Evolutionary conservation across 2,888 invertebrate species (phyloP).

Genomic region (Nemoura dubitans): DNA sequence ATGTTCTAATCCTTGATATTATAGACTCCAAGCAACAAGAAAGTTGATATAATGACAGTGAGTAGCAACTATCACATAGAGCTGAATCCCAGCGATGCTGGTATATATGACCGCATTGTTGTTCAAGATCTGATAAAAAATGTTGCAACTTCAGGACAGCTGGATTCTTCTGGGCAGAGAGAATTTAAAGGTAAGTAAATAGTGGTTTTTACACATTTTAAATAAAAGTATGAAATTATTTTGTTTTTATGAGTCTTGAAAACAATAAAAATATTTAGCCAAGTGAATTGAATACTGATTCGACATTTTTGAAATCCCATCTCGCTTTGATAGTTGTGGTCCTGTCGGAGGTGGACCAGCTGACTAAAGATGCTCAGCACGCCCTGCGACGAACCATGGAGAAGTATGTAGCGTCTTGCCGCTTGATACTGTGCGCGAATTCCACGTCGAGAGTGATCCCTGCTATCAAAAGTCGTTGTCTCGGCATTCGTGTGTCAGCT

Average conservation of each 20-base stretch:
- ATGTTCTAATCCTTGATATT: background rate
- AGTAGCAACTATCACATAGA: conserved; percentile 92
- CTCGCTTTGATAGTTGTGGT: conserved; percentile 82
- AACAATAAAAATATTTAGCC: too few relatives aligned
- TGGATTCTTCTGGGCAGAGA: conserved; percentile 85
- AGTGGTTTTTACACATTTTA: background rate
- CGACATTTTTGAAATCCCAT: too few relatives aligned
- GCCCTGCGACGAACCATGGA: conserved; percentile 99
- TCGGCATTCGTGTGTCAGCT: conserved; percentile 90
- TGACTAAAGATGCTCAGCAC: conserved; percentile 98
- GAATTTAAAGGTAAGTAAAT: conserved; percentile 82
- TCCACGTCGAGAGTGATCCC: conserved; percentile 95
- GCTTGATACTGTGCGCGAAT: conserved; percentile 92
- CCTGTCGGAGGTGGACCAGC: conserved; percentile 91
- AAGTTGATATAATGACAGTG: conserved; percentile 94
- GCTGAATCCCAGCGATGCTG: conserved; percentile 97
- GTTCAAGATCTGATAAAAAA: conserved; percentile 98
- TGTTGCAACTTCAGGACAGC: conserved; percentile 95
- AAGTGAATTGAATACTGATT: too few relatives aligned
- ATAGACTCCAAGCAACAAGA: conserved; percentile 85
- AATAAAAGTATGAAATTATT: background rate
- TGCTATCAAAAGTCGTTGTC: conserved; percentile 95
- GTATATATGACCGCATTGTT: conserved; percentile 94
- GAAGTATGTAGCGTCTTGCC: conserved; percentile 94
- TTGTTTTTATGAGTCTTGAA: too few relatives aligned